Percentiles rank a stretch among this genome's conserved stretches.
Evolutionary conservation across 2,888 invertebrate species (phyloP).

Genomic region (Drosophila leonis): DNA sequence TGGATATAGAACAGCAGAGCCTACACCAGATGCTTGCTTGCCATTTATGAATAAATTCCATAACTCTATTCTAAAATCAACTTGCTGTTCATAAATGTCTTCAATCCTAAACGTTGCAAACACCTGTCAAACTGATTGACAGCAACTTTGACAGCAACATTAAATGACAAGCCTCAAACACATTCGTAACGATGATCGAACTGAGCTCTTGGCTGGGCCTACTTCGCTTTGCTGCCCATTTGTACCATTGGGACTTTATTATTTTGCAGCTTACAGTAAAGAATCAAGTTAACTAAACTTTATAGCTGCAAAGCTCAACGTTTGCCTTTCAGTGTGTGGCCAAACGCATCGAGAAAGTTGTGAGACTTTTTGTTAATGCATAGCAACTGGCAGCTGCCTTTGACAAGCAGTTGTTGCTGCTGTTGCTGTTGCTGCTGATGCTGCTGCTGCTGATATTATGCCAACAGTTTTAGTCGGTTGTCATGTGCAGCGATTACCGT

Average conservation of each 20-base stretch:
- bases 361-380: slow-evolving; percentile 15
- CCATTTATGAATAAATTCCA: neutral
- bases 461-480: slow-evolving; percentile 73
- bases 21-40: neutral
- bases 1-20: neutral
- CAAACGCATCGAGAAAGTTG: slow-evolving; percentile 24
- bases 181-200: neutral
- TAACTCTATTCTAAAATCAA: neutral
- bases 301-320: neutral
- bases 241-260: too few relatives aligned
- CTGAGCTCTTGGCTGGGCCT: neutral
- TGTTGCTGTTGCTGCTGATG: slow-evolving; percentile 17
- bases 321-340: neutral
- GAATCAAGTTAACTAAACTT: neutral
- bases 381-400: slow-evolving; percentile 44
- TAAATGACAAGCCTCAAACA: neutral
- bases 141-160: neutral
- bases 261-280: too few relatives aligned
- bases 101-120: neutral
- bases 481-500: slow-evolving; percentile 78
- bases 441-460: slow-evolving; percentile 47
- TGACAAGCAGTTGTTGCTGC: slow-evolving; percentile 42
- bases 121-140: slow-evolving; percentile 1
- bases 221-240: neutral
- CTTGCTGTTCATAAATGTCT: neutral